phyloP scores from a whole-genome alignment of 2,113 vertebrate species.

The Aviceda subcristata region DNA sequence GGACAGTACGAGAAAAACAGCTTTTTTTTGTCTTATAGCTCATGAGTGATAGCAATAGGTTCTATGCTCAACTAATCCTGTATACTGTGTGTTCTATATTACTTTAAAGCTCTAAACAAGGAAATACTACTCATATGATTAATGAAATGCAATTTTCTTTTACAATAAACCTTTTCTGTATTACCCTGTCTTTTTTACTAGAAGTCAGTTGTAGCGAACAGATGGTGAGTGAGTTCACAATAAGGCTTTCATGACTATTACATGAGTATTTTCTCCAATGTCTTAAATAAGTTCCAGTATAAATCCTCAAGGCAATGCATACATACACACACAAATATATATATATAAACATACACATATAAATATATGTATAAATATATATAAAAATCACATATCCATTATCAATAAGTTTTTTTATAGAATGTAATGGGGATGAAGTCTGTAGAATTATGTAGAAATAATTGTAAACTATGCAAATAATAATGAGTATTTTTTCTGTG shows the following conservation, averaged over 20 bases:
- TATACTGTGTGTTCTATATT: background rate
- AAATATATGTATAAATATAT: background rate
- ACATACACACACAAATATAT: background rate
- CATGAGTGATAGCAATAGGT: background rate
- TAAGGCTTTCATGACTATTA: background rate
- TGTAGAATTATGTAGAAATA: background rate
- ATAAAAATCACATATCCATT: background rate
- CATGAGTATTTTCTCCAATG: background rate
- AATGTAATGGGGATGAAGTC: background rate
- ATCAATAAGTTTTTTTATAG: background rate
- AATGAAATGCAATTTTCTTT: background rate
- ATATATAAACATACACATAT: background rate
- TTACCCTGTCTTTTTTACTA: background rate
- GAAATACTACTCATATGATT: background rate
- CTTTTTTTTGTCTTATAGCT: background rate
- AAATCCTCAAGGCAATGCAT: background rate
- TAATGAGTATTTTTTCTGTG: background rate
- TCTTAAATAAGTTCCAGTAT: background rate
- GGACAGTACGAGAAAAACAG: background rate
- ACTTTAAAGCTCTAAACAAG: background rate
- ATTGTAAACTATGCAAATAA: background rate
- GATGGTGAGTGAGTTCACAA: background rate
- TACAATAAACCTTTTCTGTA: background rate
- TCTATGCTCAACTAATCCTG: background rate
- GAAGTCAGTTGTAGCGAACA: background rate